A percentile compares a stretch with the other conserved stretches of the same genome.
Conservation (phyloP, 2,888 invertebrate genomes). For the Agrochola circellaris region DNA sequence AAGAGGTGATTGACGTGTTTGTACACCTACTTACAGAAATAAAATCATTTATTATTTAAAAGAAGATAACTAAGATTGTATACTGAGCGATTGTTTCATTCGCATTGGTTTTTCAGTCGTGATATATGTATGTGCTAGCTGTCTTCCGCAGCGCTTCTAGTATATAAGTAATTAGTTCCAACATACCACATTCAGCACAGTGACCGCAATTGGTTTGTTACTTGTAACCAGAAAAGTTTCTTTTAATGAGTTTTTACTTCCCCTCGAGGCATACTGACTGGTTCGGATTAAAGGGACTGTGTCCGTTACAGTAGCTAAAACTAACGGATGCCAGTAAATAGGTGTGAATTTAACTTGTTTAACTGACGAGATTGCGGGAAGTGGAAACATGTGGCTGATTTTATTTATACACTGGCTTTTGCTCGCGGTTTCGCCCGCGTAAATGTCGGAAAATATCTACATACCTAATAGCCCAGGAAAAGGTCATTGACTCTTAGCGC, state of each 20-base stretch:
- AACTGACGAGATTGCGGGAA: neutral
- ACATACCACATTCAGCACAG: slow-evolving; percentile 19
- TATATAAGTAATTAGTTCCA: slow-evolving; percentile 53
- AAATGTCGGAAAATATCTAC: too few relatives aligned
- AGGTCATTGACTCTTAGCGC: too few relatives aligned
- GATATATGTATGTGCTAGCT: neutral
- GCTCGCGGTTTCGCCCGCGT: too few relatives aligned
- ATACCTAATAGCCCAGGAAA: too few relatives aligned
- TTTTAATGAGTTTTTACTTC: slow-evolving; percentile 56
- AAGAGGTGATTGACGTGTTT: too few relatives aligned
- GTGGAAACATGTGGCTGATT: neutral
- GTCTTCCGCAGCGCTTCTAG: slow-evolving; percentile 9
- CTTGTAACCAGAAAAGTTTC: slow-evolving; percentile 61
- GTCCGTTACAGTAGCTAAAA: slow-evolving; percentile 20
- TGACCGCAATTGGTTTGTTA: slow-evolving; percentile 44
- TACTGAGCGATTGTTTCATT: neutral
- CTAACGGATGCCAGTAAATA: neutral
- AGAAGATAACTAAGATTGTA: neutral
- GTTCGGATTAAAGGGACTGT: slow-evolving; percentile 11
- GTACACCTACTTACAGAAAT: too few relatives aligned
- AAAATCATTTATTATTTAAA: too few relatives aligned
- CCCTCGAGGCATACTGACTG: slow-evolving; percentile 26
- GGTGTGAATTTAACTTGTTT: neutral
- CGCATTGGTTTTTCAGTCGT: neutral
- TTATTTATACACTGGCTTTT: too few relatives aligned